Conservation (phyloP, 2,888 invertebrate genomes). For the Pristionchus mayeri region DNA sequence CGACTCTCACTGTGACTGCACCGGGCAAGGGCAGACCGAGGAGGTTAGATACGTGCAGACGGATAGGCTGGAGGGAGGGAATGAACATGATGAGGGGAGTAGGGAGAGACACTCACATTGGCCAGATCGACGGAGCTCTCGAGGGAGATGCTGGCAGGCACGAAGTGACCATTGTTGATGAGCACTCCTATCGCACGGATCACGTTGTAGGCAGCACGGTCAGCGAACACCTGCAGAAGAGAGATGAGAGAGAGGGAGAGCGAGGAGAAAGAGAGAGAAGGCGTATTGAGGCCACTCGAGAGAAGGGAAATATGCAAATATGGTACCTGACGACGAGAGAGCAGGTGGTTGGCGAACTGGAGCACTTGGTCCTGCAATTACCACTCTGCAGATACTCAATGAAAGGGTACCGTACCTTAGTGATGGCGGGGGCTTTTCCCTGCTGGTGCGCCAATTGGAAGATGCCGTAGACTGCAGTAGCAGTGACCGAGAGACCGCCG, state of each 20-base stretch:
- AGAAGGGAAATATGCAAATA: not conserved
- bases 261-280: not conserved
- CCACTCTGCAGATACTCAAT: not conserved
- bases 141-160: constrained; percentile 80
- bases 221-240: constrained; percentile 85
- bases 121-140: constrained; percentile 25
- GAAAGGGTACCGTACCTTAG: constrained; percentile 74
- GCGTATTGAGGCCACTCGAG: too few species aligned
- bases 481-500: constrained; percentile 75
- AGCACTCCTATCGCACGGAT: constrained; percentile 86
- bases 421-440: constrained; percentile 84
- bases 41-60: constrained; percentile 46
- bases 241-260: not conserved
- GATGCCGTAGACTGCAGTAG: constrained; percentile 82
- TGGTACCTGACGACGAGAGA: constrained; percentile 76
- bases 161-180: constrained; percentile 83
- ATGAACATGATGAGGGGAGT: not conserved
- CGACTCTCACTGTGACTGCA: constrained; percentile 33
- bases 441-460: constrained; percentile 82
- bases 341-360: constrained; percentile 91
- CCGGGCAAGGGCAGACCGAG: constrained; percentile 33
- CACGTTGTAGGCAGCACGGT: constrained; percentile 87
- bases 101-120: constrained; percentile 1
- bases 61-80: constrained; percentile 31
- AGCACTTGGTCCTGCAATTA: constrained; percentile 84